Evolutionary conservation across 2,797 vertebrate species (phyloP).

Genomic region (Rhinichthys osculus): DNA sequence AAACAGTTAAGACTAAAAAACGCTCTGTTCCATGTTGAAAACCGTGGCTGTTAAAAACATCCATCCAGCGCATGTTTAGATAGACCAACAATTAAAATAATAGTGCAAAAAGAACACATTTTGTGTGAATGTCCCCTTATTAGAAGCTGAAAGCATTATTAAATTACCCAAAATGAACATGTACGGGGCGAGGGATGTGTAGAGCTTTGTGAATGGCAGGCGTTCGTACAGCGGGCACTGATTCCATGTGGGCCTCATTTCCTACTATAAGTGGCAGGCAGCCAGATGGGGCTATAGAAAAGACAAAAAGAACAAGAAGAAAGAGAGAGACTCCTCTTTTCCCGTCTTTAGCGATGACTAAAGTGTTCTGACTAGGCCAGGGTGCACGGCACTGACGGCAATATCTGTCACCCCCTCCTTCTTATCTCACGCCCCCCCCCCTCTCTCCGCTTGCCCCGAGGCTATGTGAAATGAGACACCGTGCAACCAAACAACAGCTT

Average conservation of each 20-base stretch:
- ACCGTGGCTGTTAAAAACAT: not conserved
- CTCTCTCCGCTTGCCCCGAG: conserved; percentile 76
- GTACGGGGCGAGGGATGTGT: not conserved
- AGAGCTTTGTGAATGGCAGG: conserved; percentile 7
- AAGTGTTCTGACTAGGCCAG: conserved; percentile 57
- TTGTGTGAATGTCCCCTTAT: not conserved
- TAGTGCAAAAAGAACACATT: not conserved
- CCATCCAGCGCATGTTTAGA: not conserved
- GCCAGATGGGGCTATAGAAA: conserved; percentile 49
- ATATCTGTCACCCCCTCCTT: conserved; percentile 73
- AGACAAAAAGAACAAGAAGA: conserved; percentile 36
- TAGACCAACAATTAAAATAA: not conserved
- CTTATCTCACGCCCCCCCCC: conserved; percentile 46
- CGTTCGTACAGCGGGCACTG: conserved; percentile 7
- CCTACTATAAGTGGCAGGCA: conserved; percentile 49
- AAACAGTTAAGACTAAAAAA: not conserved
- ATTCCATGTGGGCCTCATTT: conserved; percentile 34
- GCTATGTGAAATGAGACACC: conserved; percentile 81
- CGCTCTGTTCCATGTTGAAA: not conserved
- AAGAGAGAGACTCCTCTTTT: conserved; percentile 63
- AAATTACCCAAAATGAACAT: conserved; percentile 26
- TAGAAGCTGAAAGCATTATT: not conserved
- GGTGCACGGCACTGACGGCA: conserved; percentile 73
- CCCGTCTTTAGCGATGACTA: conserved; percentile 77
- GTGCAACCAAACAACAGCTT: conserved; percentile 82